Evolutionary conservation across 2,797 vertebrate genomes (phyloP), one percentile per base, ranked within the genome.

Genomic region (Danionella dracula): DNA sequence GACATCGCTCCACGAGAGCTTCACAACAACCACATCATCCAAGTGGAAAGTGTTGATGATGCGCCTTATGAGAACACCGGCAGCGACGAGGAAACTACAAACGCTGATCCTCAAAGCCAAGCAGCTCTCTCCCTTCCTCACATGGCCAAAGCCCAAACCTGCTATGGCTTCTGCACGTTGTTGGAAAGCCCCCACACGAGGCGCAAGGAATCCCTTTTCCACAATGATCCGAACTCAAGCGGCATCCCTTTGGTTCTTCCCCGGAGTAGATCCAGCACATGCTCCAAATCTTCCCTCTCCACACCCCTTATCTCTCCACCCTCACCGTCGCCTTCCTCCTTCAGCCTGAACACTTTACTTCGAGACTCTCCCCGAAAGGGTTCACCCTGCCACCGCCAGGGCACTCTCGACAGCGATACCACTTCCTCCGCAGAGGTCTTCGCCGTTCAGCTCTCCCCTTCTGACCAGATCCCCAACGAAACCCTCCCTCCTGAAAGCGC

Each of bases 171-270:
- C 79, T 98, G 93, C 78, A 91, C 93, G 3, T 80, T 98, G 68
- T 83, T 96, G 61, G 95, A 98, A 84, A 97, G 94, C 63, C 96
- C 95, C 4, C 93, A 96, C 81, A 96, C 92, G 15, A 86, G 94
- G 55, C 87, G 92, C 40, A 98, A 95, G 75, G 95, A 97, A 79
- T 97, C 94, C 0, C 89, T 97, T 71, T 95, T 93, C 87, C 91
- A 94, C 13, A 73, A 84, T 0, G 88, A 91, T 27, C 68, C 86
- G 1, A 44, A 56, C 42, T 81, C 79, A 21, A 66, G 46, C 19
- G 64, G 59, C 0, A 75, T 90, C 58, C 86, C 90, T 12, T 64
- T 91, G 71, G 68, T 89, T 66, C 70, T 90, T 35, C 83, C 90
- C 12, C 82, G 90, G 27, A 85, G 85, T 71, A 81, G 88, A 31